Conservation (phyloP, 2,797 vertebrate species). For the Bradypodion ventrale region DNA sequence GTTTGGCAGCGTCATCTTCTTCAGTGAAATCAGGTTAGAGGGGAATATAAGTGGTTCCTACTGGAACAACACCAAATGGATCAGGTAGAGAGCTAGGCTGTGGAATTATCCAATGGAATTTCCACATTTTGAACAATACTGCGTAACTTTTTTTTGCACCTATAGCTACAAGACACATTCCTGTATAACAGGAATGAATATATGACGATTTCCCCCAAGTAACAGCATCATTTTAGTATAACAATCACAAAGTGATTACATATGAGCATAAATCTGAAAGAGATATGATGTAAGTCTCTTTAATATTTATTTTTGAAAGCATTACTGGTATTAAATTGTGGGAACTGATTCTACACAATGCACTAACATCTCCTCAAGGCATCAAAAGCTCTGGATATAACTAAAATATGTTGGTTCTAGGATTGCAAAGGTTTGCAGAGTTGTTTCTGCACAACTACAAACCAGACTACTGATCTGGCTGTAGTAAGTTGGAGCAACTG, state of each 20-base stretch:
- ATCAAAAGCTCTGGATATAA: neutral
- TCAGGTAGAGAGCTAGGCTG: constrained; percentile 54
- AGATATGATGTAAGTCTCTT: constrained; percentile 14
- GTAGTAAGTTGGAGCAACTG: neutral
- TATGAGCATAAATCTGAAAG: constrained; percentile 54
- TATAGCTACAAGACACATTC: constrained; percentile 61
- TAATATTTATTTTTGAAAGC: constrained; percentile 3
- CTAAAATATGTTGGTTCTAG: neutral
- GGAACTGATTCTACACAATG: neutral
- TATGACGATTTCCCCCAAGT: constrained; percentile 63
- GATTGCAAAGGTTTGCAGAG: neutral
- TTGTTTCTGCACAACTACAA: neutral
- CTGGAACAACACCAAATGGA: constrained; percentile 50
- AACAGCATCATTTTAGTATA: constrained; percentile 52
- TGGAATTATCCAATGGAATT: constrained; percentile 52
- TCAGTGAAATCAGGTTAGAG: constrained; percentile 55
- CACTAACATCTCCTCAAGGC: too few species aligned
- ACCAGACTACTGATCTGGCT: neutral
- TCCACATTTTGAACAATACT: constrained; percentile 63
- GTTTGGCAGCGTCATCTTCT: constrained; percentile 70
- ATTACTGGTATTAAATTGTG: neutral
- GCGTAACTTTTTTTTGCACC: constrained; percentile 54
- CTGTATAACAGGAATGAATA: constrained; percentile 62
- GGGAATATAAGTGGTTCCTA: constrained; percentile 59
- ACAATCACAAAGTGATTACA: constrained; percentile 53